Evolutionary conservation across 92 coral and sea anemone genomes (phyloP).

Genomic region (Parazoanthus swiftii): DNA sequence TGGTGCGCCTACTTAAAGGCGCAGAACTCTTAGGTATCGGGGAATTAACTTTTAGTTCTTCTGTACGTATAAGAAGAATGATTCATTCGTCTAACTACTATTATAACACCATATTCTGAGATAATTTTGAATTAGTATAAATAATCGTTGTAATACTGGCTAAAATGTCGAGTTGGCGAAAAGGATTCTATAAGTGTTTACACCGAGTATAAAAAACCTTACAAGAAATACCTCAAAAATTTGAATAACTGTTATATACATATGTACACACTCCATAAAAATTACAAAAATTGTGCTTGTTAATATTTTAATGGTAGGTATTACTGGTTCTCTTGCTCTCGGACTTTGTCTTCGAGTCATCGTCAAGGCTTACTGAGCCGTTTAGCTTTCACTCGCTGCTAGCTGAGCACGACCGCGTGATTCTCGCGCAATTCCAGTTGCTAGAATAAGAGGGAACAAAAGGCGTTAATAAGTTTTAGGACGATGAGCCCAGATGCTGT

Average conservation of each 20-base stretch:
- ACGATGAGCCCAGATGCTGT: background rate
- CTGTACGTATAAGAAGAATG: background rate
- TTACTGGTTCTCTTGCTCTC: background rate
- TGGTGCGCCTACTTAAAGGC: background rate
- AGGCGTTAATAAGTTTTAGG: background rate
- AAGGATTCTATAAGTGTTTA: background rate
- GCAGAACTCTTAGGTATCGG: background rate
- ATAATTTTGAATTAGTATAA: background rate
- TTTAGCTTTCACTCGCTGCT: background rate
- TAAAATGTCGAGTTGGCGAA: background rate
- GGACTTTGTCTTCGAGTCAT: background rate
- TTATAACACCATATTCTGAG: background rate
- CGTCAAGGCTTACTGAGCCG: background rate
- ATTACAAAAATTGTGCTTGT: background rate
- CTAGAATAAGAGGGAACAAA: constrained; percentile 30
- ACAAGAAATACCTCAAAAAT: background rate
- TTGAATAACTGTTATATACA: background rate
- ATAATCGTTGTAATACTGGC: background rate
- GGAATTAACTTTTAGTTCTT: no score
- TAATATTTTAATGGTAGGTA: no score
- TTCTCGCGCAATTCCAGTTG: constrained; percentile 86
- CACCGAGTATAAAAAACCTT: background rate
- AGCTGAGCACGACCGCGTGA: constrained; percentile 86
- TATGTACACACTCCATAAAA: background rate
- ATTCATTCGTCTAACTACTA: background rate